These are phyloP conservation scores for Dasysyrphus tricinctus DNA, from an alignment of 2,888 invertebrate genomes.

Conservation along the genomic window DNA sequence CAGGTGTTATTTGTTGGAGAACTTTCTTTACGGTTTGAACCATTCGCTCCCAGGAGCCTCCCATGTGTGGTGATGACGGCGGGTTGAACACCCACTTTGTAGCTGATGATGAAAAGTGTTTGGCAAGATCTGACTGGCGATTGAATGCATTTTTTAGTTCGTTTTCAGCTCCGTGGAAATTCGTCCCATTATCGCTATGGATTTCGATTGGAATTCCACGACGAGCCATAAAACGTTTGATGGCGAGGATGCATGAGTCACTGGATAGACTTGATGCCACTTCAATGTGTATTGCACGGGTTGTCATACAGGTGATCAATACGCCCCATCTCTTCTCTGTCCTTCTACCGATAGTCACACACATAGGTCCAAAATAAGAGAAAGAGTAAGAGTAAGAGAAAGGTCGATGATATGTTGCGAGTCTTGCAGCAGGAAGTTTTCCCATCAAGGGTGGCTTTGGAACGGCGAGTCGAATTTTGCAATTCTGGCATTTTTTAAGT, in stretches of 20 bases:
- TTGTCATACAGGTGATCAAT: conserved; percentile 57
- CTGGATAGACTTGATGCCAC: conserved; percentile 23
- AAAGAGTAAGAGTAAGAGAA: not conserved
- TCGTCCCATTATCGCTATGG: not conserved
- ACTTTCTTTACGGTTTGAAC: not conserved
- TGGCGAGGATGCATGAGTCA: conserved; percentile 39
- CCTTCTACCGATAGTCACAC: not conserved
- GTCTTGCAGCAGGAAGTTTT: too few relatives aligned
- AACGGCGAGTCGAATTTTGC: too few relatives aligned
- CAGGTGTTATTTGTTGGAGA: not conserved
- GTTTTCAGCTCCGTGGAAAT: conserved; percentile 24
- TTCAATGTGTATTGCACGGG: conserved; percentile 50
- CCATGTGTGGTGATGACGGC: not conserved
- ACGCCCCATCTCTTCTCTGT: conserved; percentile 53
- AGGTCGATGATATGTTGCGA: too few relatives aligned
- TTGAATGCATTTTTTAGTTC: conserved; percentile 9
- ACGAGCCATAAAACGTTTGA: conserved; percentile 31
- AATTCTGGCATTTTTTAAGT: too few relatives aligned
- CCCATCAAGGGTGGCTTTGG: too few relatives aligned
- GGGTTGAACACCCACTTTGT: not conserved
- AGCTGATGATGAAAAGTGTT: not conserved
- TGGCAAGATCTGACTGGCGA: not conserved
- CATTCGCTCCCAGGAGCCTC: not conserved
- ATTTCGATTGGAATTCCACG: conserved; percentile 38
- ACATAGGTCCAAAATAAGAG: conserved; percentile 42